Evolutionary conservation across 1,140 invertebrate genomes (phyloP), one percentile per base, ranked within the genome.

Genomic region (Aethina tumida): DNA sequence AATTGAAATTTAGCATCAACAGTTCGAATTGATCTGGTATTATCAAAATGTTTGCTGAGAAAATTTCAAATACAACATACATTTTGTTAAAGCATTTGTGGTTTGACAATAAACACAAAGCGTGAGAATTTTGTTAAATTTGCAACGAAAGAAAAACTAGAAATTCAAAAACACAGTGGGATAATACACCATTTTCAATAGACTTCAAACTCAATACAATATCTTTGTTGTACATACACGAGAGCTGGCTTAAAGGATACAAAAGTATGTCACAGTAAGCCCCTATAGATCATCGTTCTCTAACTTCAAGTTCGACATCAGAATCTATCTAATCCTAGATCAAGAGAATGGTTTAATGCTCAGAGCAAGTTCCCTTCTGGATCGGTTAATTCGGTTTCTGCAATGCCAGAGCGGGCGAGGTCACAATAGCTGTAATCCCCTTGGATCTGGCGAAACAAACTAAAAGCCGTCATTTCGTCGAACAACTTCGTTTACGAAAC

Each of bases 321-420:
- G 20, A 35, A 41, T 33, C 24, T 41, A 34, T 41, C 24, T 35
- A 39, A 39, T 53, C 50, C 50, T 32, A 43, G 47, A 53, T 50
- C 48, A 43, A 41, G 40, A 41, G 48, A 53, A 53, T 50, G 43
- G 45, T 48, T 47, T 53, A 53, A 53, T 53, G 47, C 50, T 50
- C 40, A 32, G 29, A 21, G 37, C 37, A 39, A 39, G 37, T 49
- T 47, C 47, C 38, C 44, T 46, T 43, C 47, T 45, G 43, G 47
- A 40, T 42, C 29, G 41, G 44, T 46, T 49, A 49, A 49, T 49
- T 46, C 47, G 34, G 43, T 49, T 44, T 35, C 40, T 49, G 44
- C 47, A 49, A 49, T 47, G 41, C 47, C 37, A 31, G 38, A 22
- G 20, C 38, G 40, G 27, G 35, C 43, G 41, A 41, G 46, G 41